Evolutionary conservation across 1,140 invertebrate genomes (phyloP).

Genomic region (Pachyrhynchus sulphureomaculatus): DNA sequence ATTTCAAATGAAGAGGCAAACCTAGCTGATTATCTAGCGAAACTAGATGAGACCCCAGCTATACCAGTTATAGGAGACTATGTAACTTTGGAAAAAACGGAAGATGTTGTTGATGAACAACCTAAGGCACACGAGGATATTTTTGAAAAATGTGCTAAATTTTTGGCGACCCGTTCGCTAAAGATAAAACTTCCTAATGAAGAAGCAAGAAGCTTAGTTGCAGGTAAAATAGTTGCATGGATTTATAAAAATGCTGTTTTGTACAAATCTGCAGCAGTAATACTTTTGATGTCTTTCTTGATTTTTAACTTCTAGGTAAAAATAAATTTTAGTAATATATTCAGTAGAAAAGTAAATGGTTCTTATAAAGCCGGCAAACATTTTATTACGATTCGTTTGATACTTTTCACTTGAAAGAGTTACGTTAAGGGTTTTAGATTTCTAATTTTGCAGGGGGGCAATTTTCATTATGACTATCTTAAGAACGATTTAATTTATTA

Average conservation of each 20-base stretch:
- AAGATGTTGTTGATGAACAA: slow-evolving; percentile 43
- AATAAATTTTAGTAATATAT: not conserved
- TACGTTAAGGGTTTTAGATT: too few relatives aligned
- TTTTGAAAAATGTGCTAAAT: slow-evolving; percentile 51
- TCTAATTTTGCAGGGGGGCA: too few relatives aligned
- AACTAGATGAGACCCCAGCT: slow-evolving; percentile 49
- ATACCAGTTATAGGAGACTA: slow-evolving; percentile 51
- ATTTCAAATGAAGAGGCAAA: slow-evolving; percentile 49
- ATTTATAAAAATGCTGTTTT: slow-evolving; percentile 17
- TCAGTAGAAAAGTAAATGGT: not conserved
- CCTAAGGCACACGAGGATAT: slow-evolving; percentile 37
- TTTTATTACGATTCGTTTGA: too few relatives aligned
- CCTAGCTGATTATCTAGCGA: slow-evolving; percentile 52
- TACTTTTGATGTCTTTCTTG: not conserved
- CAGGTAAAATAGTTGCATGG: slow-evolving; percentile 37
- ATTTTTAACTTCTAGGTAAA: slow-evolving; percentile 5
- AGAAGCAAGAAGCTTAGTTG: slow-evolving; percentile 41
- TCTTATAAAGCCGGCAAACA: too few relatives aligned
- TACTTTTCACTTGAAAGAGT: too few relatives aligned
- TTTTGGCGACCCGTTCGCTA: slow-evolving; percentile 52
- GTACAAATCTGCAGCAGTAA: slow-evolving; percentile 3
- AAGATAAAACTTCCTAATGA: slow-evolving; percentile 49
- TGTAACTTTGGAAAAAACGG: slow-evolving; percentile 39
- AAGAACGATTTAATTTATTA: too few relatives aligned
- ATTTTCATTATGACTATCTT: too few relatives aligned